Conservation (phyloP, 2,113 vertebrate species). For the human (Homo sapiens) region GRCh38 chrX:44108501-44109000, state of each 20-base stretch:
- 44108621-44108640: background rate
- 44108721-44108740: background rate
- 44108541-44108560: conserved; percentile 25
- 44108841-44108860: conserved; percentile 35
- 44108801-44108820: conserved; percentile 23
- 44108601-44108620: background rate
- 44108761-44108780: background rate
- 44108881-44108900: conserved; percentile 23
- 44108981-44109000: conserved; percentile 60
- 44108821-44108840: conserved; percentile 2
- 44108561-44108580: background rate
- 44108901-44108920: conserved; percentile 47
- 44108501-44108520: background rate
- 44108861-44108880: conserved; percentile 32
- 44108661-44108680: background rate
- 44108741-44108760: background rate
- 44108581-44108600: conserved; percentile 20
- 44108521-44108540: background rate
- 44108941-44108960: conserved; percentile 46
- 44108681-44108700: conserved; percentile 45
- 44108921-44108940: conserved; percentile 40
- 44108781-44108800: conserved; percentile 25
- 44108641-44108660: background rate
- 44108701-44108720: background rate
- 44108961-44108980: conserved; percentile 48